These are phyloP conservation scores for Aplidium turbinatum DNA, from an alignment of 23 tunicate species.

Conservation along the genomic window DNA sequence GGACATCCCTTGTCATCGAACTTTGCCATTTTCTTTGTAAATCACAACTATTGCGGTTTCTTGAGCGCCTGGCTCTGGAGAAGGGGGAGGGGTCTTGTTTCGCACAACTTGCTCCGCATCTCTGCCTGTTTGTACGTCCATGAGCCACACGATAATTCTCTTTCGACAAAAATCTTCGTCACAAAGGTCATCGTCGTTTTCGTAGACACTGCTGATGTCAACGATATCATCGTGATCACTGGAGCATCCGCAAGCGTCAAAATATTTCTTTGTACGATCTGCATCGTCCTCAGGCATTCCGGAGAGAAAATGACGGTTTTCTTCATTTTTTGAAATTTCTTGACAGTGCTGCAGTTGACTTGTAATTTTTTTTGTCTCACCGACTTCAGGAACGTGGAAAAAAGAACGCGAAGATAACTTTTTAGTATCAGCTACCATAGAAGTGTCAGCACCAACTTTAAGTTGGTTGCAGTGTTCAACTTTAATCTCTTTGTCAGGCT, in stretches of 20 bases:
- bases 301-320: constrained; percentile 28
- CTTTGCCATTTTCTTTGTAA: no score
- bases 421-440: no score
- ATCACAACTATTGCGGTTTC: constrained; percentile 53
- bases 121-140: constrained; percentile 32
- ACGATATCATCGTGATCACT: constrained; percentile 11
- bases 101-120: constrained; percentile 35
- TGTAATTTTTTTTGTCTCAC: no score
- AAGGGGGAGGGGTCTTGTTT: constrained; percentile 39
- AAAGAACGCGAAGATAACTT: no score
- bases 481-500: no score
- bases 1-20: no score
- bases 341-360: no score
- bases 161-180: constrained; percentile 52
- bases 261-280: neutral
- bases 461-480: no score
- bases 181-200: constrained; percentile 41
- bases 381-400: no score
- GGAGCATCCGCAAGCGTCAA: no score
- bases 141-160: constrained; percentile 39
- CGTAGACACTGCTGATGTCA: constrained; percentile 11
- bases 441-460: no score
- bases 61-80: constrained; percentile 38
- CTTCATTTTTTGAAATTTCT: constrained; percentile 26
- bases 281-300: neutral